phyloP scores from a whole-genome alignment of 1,140 invertebrate species.

The Drosophila seguyi region DNA sequence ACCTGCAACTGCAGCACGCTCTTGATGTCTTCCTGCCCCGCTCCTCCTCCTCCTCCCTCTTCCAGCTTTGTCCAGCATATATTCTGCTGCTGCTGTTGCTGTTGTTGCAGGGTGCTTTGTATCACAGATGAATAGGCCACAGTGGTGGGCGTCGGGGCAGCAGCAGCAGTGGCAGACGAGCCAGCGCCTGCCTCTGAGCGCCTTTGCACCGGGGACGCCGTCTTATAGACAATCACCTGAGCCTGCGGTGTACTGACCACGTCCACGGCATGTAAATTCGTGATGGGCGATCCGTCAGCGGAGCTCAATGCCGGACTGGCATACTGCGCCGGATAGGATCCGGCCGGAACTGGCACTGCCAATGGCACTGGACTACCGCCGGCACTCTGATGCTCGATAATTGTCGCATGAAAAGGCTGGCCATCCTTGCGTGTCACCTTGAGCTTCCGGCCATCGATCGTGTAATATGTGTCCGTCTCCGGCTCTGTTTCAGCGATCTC shows the following conservation, averaged over 20 bases:
- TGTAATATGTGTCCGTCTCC: slow-evolving; percentile 68
- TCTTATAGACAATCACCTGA: slow-evolving; percentile 83
- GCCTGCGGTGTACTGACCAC: slow-evolving; percentile 63
- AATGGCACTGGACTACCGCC: slow-evolving; percentile 54
- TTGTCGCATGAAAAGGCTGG: slow-evolving; percentile 55
- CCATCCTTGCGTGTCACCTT: slow-evolving; percentile 70
- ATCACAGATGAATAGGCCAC: slow-evolving; percentile 85
- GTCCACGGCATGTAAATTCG: slow-evolving; percentile 75
- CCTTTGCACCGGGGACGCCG: slow-evolving; percentile 69
- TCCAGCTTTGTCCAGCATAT: slow-evolving; percentile 80
- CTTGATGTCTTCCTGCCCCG: slow-evolving; percentile 70
- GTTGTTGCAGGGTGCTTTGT: slow-evolving; percentile 82
- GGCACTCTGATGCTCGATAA: slow-evolving; percentile 66
- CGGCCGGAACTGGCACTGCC: slow-evolving; percentile 39
- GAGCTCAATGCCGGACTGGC: slow-evolving; percentile 77
- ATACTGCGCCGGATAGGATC: slow-evolving; percentile 75
- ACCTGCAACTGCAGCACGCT: slow-evolving; percentile 81
- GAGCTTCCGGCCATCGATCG: slow-evolving; percentile 71
- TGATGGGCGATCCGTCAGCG: slow-evolving; percentile 76
- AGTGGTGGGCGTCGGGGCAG: slow-evolving; percentile 57
- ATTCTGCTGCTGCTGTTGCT: slow-evolving; percentile 62
- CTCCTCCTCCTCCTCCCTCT: slow-evolving; percentile 39
- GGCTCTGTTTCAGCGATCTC: slow-evolving; percentile 48
- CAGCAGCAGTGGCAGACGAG: slow-evolving; percentile 70
- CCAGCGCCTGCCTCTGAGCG: slow-evolving; percentile 76